phyloP scores from a whole-genome alignment of 64 coral and sea anemone species.

The Stichodactyla helianthus region DNA sequence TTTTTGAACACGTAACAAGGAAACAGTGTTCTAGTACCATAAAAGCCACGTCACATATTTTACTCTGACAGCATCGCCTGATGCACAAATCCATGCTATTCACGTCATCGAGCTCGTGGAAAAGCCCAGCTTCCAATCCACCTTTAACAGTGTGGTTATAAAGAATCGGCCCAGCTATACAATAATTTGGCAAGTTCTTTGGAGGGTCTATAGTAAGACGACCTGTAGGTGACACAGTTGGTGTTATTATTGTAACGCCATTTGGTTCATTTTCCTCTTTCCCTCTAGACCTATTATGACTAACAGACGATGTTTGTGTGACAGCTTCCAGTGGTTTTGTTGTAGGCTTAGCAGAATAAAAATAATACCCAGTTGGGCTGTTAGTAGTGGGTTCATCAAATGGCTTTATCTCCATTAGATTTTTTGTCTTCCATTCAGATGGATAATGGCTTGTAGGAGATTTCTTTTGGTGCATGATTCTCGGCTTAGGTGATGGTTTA shows the following conservation, averaged over 20 bases:
- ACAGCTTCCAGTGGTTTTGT: neutral
- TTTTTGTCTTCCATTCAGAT: neutral
- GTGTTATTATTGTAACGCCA: neutral
- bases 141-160: constrained; percentile 63
- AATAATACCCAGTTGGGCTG: neutral
- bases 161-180: constrained; percentile 40
- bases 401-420: neutral
- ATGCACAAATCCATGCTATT: constrained; percentile 59
- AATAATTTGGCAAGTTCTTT: neutral
- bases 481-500: neutral
- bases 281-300: neutral
- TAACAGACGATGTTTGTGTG: neutral
- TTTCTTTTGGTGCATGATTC: neutral
- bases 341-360: neutral
- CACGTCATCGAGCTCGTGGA: constrained; percentile 73
- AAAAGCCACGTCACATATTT: constrained; percentile 83
- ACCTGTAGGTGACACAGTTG: neutral
- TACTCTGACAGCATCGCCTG: constrained; percentile 62
- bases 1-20: constrained; percentile 74
- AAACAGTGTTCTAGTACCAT: constrained; percentile 81
- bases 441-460: neutral
- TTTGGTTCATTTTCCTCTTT: neutral
- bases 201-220: neutral
- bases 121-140: constrained; percentile 73
- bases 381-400: neutral